Conservation (phyloP, 2,888 invertebrate genomes). For the Plebejus argus region DNA sequence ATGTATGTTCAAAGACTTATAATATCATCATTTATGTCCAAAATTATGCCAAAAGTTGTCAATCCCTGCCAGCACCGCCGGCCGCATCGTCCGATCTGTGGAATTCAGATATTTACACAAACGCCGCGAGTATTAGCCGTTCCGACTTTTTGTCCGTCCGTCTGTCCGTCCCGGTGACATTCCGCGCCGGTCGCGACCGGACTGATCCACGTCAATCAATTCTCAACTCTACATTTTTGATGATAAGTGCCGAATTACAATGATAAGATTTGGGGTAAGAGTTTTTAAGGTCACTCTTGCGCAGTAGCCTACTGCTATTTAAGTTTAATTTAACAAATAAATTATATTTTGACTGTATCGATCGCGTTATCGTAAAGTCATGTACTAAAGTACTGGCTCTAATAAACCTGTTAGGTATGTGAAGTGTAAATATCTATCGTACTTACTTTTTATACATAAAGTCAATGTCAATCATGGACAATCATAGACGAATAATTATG, state of each 20-base stretch:
- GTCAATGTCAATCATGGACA: no score
- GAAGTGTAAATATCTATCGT: no score
- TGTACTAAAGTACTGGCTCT: background rate
- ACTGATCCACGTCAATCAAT: constrained; percentile 60
- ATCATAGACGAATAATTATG: no score
- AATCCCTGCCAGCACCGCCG: constrained; percentile 40
- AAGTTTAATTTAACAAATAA: background rate
- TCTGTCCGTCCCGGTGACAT: constrained; percentile 57
- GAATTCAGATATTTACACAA: constrained; percentile 76
- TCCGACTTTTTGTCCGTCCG: constrained; percentile 66
- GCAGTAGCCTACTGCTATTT: background rate
- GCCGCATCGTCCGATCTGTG: constrained; percentile 36
- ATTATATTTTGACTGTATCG: background rate
- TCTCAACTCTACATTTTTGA: constrained; percentile 35
- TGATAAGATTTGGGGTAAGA: constrained; percentile 10
- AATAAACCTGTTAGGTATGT: no score
- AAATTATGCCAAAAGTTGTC: constrained; percentile 34
- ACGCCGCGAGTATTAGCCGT: constrained; percentile 67
- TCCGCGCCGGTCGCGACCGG: constrained; percentile 55
- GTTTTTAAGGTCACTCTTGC: background rate
- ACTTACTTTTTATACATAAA: no score
- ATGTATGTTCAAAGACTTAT: no score
- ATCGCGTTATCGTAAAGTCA: background rate
- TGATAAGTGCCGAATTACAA: constrained; percentile 33
- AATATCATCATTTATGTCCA: no score